These are phyloP conservation scores for Monodelphis domestica DNA, from an alignment of 2,797 vertebrate genomes.

Conservation along the genomic window DNA sequence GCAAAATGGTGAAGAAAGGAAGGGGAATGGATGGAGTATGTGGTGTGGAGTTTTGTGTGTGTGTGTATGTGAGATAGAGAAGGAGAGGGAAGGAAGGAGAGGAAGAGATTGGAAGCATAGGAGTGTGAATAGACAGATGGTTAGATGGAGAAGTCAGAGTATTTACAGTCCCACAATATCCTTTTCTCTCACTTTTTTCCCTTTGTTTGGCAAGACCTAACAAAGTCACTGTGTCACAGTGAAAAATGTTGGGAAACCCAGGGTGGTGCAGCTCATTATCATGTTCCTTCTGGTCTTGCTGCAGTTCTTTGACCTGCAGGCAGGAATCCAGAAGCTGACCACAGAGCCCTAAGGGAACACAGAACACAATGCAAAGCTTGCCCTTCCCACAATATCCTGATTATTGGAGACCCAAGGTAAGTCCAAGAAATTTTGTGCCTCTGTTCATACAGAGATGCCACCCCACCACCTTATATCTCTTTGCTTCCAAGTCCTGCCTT, in stretches of 20 bases:
- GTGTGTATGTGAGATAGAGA: not conserved
- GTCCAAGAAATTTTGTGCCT: not conserved
- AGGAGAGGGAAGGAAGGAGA: not conserved
- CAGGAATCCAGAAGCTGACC: not conserved
- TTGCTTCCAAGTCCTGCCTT: not conserved
- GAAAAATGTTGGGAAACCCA: not conserved
- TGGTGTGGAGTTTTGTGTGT: not conserved
- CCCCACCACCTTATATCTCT: not conserved
- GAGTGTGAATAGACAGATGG: not conserved
- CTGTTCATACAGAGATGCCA: not conserved
- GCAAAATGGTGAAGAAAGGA: not conserved
- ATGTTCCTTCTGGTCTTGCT: not conserved
- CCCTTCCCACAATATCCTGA: not conserved
- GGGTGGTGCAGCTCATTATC: not conserved
- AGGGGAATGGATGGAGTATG: not conserved
- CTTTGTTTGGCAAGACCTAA: not conserved
- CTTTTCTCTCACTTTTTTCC: not conserved
- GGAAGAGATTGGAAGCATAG: not conserved
- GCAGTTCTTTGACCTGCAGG: not conserved
- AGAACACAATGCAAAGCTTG: not conserved
- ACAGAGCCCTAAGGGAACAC: not conserved
- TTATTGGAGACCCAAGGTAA: not conserved
- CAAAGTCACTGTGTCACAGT: not conserved
- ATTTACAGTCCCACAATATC: not conserved
- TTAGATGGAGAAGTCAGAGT: not conserved